Percentiles rank a stretch among this genome's conserved stretches.
phyloP scores from a whole-genome alignment of 2,797 vertebrate genomes.

The Chaenodraco wilsoni region DNA sequence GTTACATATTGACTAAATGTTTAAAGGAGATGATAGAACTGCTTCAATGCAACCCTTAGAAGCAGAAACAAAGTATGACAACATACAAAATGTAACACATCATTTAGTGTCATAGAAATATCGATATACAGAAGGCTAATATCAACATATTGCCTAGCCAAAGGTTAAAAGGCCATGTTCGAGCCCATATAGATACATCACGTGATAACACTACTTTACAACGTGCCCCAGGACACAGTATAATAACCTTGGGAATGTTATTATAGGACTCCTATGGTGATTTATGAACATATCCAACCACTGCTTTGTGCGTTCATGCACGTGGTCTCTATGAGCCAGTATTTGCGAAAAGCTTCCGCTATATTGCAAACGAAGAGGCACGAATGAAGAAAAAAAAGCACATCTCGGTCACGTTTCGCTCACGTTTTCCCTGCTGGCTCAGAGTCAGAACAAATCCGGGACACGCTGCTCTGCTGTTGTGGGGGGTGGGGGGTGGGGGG shows the following conservation, averaged over 20 bases:
- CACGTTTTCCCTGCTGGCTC: conserved; percentile 73
- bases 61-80: too few relatives aligned
- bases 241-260: conserved; percentile 9
- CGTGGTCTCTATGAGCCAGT: conserved; percentile 21
- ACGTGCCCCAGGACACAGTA: neutral
- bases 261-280: neutral
- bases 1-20: too few relatives aligned
- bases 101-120: too few relatives aligned
- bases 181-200: neutral
- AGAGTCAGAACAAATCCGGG: conserved; percentile 46
- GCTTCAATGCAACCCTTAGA: too few relatives aligned
- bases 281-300: conserved; percentile 23
- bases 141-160: too few relatives aligned
- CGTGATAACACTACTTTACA: neutral
- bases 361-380: conserved; percentile 26
- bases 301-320: conserved; percentile 31
- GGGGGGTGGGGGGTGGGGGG: conserved; percentile 30
- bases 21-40: too few relatives aligned
- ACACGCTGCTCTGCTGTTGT: conserved; percentile 47
- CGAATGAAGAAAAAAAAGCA: neutral
- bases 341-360: conserved; percentile 58
- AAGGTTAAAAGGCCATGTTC: too few relatives aligned
- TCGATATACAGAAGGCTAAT: too few relatives aligned
- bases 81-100: too few relatives aligned
- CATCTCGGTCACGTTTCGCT: conserved; percentile 59